phyloP scores from a whole-genome alignment of 2,113 vertebrate species.

The Prolemur simus region DNA sequence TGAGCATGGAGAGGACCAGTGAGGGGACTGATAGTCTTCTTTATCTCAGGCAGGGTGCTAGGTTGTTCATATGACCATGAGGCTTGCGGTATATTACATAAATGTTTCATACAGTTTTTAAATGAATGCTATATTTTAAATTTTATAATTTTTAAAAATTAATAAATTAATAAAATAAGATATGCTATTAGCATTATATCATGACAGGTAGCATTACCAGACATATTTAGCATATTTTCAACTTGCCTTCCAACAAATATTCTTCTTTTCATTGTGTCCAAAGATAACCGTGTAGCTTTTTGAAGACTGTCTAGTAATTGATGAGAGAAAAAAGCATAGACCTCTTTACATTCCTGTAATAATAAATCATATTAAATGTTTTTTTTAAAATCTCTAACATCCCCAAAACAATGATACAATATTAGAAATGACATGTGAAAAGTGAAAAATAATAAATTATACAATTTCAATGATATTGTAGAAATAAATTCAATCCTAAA shows the following conservation, averaged over 20 bases:
- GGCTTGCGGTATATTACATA: background rate
- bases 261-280: slow-evolving; percentile 88
- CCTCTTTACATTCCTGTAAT: slow-evolving; percentile 87
- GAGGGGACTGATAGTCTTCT: background rate
- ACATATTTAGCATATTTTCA: slow-evolving; percentile 18
- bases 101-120: background rate
- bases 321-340: slow-evolving; percentile 86
- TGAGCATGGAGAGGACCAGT: background rate
- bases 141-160: background rate
- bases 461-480: background rate
- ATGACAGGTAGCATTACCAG: background rate
- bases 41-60: background rate
- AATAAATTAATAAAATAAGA: background rate
- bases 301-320: slow-evolving; percentile 87
- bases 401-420: slow-evolving; percentile 24
- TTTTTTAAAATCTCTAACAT: background rate
- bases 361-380: slow-evolving; percentile 49
- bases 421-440: background rate
- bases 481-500: slow-evolving; percentile 26
- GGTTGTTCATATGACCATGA: background rate
- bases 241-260: slow-evolving; percentile 85
- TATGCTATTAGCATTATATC: background rate
- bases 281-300: slow-evolving; percentile 85
- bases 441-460: background rate
- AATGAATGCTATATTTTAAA: background rate